phyloP scores from a whole-genome alignment of 2,113 vertebrate genomes.

The Podarcis cretensis region DNA sequence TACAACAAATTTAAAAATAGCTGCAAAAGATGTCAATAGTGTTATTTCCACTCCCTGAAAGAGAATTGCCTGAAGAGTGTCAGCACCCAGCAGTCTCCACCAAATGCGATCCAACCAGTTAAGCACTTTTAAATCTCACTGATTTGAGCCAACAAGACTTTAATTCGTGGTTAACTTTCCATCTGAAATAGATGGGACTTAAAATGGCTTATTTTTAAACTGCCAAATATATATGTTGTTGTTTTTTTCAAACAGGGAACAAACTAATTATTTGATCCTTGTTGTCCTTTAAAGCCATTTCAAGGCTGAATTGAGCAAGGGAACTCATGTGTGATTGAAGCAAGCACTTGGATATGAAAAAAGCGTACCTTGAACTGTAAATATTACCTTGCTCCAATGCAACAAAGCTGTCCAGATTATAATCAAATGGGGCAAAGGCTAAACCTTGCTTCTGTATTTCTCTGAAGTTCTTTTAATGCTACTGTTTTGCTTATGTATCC shows the following conservation, averaged over 20 bases:
- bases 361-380: slow-evolving; percentile 4
- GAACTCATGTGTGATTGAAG: neutral
- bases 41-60: neutral
- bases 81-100: neutral
- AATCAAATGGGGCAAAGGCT: neutral
- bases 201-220: neutral
- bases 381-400: neutral
- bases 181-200: neutral
- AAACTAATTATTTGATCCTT: neutral
- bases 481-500: neutral
- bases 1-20: neutral
- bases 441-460: neutral
- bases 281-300: neutral
- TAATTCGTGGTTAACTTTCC: neutral
- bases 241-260: neutral
- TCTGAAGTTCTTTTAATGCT: neutral
- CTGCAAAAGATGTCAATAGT: neutral
- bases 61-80: neutral
- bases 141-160: neutral
- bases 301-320: neutral
- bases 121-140: neutral
- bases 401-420: neutral
- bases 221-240: neutral
- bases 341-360: neutral
- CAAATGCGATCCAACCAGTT: neutral